Evolutionary conservation across 2,888 invertebrate species (phyloP).

Genomic region (Pemphredon lugubris): DNA sequence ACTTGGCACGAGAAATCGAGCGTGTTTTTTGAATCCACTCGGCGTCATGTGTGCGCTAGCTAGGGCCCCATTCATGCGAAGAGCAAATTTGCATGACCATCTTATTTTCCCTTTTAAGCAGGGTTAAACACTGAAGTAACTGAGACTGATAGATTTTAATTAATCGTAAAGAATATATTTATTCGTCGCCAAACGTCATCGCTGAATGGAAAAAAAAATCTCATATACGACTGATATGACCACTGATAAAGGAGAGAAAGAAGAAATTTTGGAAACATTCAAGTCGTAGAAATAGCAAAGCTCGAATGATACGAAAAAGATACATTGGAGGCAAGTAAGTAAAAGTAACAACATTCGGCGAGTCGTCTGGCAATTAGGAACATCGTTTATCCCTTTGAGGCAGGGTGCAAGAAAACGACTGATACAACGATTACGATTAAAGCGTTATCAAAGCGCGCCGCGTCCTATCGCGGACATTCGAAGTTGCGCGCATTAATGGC

Average conservation of each 20-base stretch:
- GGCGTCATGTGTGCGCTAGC: constrained; percentile 44
- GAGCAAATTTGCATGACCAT: constrained; percentile 77
- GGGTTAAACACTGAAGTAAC: constrained; percentile 72
- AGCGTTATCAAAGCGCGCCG: constrained; percentile 55
- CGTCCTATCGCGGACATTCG: constrained; percentile 29
- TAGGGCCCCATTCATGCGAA: constrained; percentile 65
- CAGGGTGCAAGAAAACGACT: constrained; percentile 72
- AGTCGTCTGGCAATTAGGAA: constrained; percentile 57
- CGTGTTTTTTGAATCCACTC: constrained; percentile 19
- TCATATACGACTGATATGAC: background rate
- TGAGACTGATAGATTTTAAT: constrained; percentile 78
- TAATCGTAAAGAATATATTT: constrained; percentile 73
- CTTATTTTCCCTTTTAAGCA: constrained; percentile 75
- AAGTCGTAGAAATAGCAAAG: no score
- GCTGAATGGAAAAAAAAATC: constrained; percentile 7
- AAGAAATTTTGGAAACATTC: background rate
- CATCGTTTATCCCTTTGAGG: constrained; percentile 74
- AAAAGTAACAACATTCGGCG: constrained; percentile 11
- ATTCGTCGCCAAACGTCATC: constrained; percentile 54
- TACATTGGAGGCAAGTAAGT: background rate
- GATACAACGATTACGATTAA: constrained; percentile 72
- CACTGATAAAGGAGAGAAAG: background rate
- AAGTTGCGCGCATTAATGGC: constrained; percentile 56
- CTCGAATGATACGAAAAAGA: no score
- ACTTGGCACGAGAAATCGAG: constrained; percentile 1